Percentiles rank a stretch among this genome's conserved stretches.
Conservation (phyloP, 2,113 vertebrate species). For the Hymenochirus boettgeri region DNA sequence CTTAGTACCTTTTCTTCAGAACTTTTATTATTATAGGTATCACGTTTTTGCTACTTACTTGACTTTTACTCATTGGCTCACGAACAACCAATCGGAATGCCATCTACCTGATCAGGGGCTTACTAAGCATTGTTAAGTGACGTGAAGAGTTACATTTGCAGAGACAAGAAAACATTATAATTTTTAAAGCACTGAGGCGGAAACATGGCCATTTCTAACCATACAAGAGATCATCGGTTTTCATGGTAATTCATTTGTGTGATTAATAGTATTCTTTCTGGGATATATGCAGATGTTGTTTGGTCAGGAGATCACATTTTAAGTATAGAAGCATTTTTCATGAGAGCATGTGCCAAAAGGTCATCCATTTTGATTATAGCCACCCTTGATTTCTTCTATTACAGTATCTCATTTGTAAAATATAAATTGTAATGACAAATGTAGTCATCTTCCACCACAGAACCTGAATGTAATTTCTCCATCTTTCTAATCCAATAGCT, state of each 20-base stretch:
- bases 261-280: background rate
- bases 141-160: constrained; percentile 1
- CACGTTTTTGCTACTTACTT: constrained; percentile 13
- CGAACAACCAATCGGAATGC: constrained; percentile 8
- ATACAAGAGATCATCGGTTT: background rate
- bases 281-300: background rate
- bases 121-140: constrained; percentile 9
- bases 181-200: constrained; percentile 4
- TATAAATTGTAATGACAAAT: constrained; percentile 11
- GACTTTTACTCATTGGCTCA: constrained; percentile 15
- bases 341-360: constrained; percentile 2
- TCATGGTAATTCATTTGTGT: constrained; percentile 14
- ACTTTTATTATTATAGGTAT: background rate
- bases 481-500: too few species aligned
- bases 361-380: constrained; percentile 10
- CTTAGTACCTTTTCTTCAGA: background rate
- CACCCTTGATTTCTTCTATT: constrained; percentile 1
- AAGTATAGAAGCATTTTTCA: constrained; percentile 4
- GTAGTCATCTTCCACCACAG: constrained; percentile 26
- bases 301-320: background rate
- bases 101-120: background rate
- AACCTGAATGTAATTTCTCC: constrained; percentile 38
- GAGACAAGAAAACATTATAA: background rate
- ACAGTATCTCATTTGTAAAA: background rate
- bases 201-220: constrained; percentile 9